phyloP scores from a whole-genome alignment of 2,888 invertebrate genomes.

The Diadromus collaris region DNA sequence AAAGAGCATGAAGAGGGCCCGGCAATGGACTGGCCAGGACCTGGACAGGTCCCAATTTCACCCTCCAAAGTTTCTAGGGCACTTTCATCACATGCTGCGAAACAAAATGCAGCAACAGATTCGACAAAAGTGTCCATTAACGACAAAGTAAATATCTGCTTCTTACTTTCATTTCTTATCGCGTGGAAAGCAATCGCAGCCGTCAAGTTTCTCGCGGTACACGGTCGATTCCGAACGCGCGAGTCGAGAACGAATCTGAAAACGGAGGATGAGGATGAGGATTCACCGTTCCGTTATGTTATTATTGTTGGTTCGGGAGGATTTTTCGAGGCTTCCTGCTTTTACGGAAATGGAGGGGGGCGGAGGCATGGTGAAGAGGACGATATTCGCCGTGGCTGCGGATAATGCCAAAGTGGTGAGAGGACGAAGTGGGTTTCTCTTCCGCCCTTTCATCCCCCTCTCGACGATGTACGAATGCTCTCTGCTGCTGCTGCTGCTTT shows the following conservation, averaged over 20 bases:
- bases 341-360: constrained; percentile 3
- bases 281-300: constrained; percentile 23
- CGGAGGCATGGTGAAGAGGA: constrained; percentile 14
- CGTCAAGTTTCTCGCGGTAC: background rate
- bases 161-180: background rate
- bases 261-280: background rate
- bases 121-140: background rate
- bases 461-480: constrained; percentile 37
- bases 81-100: no score
- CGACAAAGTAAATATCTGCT: background rate
- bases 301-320: constrained; percentile 32
- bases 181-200: background rate
- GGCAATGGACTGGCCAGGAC: no score
- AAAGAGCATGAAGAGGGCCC: no score
- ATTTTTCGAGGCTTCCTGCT: constrained; percentile 30
- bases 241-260: background rate
- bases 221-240: background rate
- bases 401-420: constrained; percentile 34
- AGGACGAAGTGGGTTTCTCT: constrained; percentile 41
- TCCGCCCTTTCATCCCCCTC: constrained; percentile 35
- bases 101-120: background rate
- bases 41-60: no score
- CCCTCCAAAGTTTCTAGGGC: no score
- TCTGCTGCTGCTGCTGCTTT: constrained; percentile 17
- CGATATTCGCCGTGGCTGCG: constrained; percentile 22